These are phyloP conservation scores for Sprattus sprattus DNA, from an alignment of 2,113 vertebrate genomes.

Conservation along the genomic window DNA sequence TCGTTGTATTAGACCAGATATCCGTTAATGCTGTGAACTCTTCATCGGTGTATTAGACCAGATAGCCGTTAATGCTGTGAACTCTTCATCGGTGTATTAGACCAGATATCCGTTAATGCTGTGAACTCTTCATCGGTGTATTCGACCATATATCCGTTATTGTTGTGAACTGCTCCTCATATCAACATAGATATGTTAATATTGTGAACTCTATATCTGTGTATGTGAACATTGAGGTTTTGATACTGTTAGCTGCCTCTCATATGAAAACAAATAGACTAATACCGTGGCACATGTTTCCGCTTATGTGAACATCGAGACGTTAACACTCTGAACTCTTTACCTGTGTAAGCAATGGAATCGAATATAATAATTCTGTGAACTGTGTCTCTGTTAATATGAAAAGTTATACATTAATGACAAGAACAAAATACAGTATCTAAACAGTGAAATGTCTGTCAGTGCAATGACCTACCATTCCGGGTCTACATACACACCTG, in stretches of 20 bases:
- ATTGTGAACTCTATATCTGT: neutral
- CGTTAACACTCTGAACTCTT: too few species aligned
- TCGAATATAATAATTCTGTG: too few species aligned
- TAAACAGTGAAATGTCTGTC: too few species aligned
- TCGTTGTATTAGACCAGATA: neutral
- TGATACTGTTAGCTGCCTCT: neutral
- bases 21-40: neutral
- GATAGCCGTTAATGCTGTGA: neutral
- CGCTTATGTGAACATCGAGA: neutral
- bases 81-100: neutral
- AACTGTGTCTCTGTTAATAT: too few species aligned
- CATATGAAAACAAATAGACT: too few species aligned
- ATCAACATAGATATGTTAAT: neutral
- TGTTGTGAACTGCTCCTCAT: neutral
- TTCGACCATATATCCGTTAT: neutral
- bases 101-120: neutral
- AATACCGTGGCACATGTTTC: neutral
- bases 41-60: neutral
- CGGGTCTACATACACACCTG: too few species aligned
- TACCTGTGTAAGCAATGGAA: too few species aligned
- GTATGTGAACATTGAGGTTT: neutral
- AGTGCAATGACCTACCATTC: too few species aligned
- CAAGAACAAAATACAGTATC: too few species aligned
- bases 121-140: neutral
- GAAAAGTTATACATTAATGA: too few species aligned